Evolutionary conservation across 2,888 invertebrate genomes (phyloP), one percentile per base, ranked within the genome.

Genomic region (Imbricaverruca yamaguchii): DNA sequence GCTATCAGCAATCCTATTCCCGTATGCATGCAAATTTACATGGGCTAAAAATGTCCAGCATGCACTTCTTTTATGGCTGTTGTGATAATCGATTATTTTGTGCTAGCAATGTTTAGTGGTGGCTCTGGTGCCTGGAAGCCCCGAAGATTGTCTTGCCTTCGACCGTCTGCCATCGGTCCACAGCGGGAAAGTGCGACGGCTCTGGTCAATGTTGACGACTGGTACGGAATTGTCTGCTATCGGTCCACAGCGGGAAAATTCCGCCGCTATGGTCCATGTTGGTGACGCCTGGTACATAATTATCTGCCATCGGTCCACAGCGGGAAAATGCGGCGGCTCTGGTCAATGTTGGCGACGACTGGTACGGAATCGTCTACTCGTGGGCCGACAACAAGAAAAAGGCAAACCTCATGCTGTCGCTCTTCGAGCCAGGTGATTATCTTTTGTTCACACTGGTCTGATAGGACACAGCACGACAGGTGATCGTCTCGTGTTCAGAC

Each of bases 141-240:
- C 39, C 39, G 4, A 39, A 4, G 39, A 39, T 39, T 39, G 39
- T 39, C 39, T 39, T 39, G n/a, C n/a, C 39, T 39, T 39, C 39
- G 39, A 39, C 4, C 2, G 39, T 39, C 39, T 39, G 95, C 85
- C 95, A 97, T 0, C 96, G 95, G 93, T 39, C 39, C 67, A 7
- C 81, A 91, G 91, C 91, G 95, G 74, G 97, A 97, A 88, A 93
- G 93, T 84, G 94, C 96, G 93, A 93, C 95, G 0, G 97, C 96
- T 0, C 87, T 98, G 61, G 95, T 96, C 78, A 90, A 92, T 81
- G 89, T 97, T 0, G 90, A 92, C 0, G 93, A 95, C 84, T 97
- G 97, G 97, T 96, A 92, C 89, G 97, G 97, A n/a, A 93, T 96
- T n/a, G 89, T 98, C 82, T 93, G 95, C 85, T 95, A 97, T 0